These are phyloP conservation scores for Eristalinus aeneus DNA, from an alignment of 2,888 invertebrate genomes.

Conservation along the genomic window DNA sequence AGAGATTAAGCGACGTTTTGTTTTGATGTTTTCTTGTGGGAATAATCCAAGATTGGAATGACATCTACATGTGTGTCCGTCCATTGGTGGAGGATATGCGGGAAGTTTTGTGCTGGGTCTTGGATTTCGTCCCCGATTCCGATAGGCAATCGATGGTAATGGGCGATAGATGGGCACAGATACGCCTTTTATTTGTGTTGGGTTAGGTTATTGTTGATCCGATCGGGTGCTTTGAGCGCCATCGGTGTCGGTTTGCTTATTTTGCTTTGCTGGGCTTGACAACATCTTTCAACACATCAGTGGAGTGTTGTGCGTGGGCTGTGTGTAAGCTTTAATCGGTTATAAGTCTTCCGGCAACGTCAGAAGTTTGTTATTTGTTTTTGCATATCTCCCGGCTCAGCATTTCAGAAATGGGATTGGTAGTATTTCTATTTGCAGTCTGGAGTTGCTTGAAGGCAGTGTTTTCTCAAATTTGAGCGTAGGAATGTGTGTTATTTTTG, in stretches of 20 bases:
- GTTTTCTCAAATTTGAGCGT: too few species aligned
- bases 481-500: too few species aligned
- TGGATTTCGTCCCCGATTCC: neutral
- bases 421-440: too few species aligned
- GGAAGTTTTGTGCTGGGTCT: neutral
- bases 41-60: neutral
- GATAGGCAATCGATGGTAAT: neutral
- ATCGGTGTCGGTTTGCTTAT: neutral
- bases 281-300: neutral
- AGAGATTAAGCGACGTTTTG: slow-evolving; percentile 53
- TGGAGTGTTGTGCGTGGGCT: neutral
- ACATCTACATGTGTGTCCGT: neutral
- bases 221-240: neutral
- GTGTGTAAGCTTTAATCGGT: neutral
- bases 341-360: neutral
- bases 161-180: neutral
- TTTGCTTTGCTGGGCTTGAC: neutral
- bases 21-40: slow-evolving; percentile 51
- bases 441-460: too few species aligned
- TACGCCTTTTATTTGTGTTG: neutral
- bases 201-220: neutral
- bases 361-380: neutral
- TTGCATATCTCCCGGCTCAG: neutral
- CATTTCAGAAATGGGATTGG: neutral
- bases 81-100: neutral